phyloP scores from a whole-genome alignment of 1,140 invertebrate species.

The Sitobion miscanthi region DNA sequence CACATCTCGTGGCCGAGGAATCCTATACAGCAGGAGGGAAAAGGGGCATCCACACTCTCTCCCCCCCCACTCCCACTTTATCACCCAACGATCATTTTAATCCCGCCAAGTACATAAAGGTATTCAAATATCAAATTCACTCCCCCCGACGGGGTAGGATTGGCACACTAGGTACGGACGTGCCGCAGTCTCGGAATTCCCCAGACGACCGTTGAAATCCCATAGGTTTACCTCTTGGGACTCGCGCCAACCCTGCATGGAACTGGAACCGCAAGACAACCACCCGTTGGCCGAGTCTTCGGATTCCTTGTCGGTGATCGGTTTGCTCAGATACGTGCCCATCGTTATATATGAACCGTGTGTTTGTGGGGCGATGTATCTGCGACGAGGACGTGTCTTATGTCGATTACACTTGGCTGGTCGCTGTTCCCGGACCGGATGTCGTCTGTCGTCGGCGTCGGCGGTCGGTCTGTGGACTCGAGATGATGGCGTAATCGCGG shows the following conservation, averaged over 20 bases:
- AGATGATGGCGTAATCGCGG: neutral
- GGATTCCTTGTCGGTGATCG: constrained; percentile 85
- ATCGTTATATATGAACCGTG: constrained; percentile 64
- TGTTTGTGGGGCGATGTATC: neutral
- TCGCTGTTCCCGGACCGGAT: neutral
- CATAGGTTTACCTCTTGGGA: constrained; percentile 88
- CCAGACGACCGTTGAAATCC: neutral
- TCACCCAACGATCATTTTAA: neutral
- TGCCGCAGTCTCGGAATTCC: neutral
- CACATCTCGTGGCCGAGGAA: neutral
- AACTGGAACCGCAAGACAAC: constrained; percentile 84
- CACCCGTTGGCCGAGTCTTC: constrained; percentile 76
- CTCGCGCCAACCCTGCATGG: constrained; percentile 97
- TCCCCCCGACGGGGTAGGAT: neutral
- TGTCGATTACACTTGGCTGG: too few species aligned
- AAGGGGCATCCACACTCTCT: neutral
- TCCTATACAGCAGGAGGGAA: neutral
- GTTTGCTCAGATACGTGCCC: constrained; percentile 91
- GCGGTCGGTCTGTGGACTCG: neutral
- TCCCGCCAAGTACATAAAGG: neutral
- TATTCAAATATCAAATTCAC: neutral
- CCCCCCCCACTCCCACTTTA: too few species aligned
- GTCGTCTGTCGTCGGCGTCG: neutral
- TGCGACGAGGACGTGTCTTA: too few species aligned
- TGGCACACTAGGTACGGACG: neutral